Percentiles rank a stretch among this genome's conserved stretches.
Conservation (phyloP, 2,797 vertebrate species). For the Rhinoraja longicauda region DNA sequence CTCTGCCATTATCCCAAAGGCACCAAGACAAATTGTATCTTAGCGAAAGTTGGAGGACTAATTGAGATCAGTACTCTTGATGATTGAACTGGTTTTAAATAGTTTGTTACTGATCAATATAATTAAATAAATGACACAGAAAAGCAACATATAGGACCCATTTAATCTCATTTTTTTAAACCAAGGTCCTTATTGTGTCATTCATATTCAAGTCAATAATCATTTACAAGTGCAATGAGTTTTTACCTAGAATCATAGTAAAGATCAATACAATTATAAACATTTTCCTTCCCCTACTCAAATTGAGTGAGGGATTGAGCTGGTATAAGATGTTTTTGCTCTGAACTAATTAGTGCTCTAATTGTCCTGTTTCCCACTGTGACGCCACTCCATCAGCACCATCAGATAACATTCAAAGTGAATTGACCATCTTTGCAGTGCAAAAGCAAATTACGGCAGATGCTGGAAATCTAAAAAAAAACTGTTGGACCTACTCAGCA, state of each 20-base stretch:
- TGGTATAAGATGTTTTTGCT: not conserved
- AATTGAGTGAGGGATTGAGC: not conserved
- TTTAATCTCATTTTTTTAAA: conserved; percentile 18
- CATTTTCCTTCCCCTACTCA: not conserved
- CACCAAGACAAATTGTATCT: not conserved
- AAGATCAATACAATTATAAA: not conserved
- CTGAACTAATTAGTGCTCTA: not conserved
- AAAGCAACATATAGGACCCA: not conserved
- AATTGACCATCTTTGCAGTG: not conserved
- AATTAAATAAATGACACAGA: not conserved
- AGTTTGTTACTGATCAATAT: not conserved
- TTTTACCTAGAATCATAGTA: not conserved
- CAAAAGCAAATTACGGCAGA: no score
- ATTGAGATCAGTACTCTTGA: not conserved
- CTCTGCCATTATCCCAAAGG: not conserved
- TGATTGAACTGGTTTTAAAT: not conserved
- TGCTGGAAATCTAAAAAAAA: no score
- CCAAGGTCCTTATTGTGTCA: conserved; percentile 19
- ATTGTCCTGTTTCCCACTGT: not conserved
- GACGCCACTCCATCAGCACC: not conserved
- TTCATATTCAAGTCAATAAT: conserved; percentile 19
- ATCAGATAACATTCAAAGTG: not conserved
- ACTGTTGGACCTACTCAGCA: no score
- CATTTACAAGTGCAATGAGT: not conserved
- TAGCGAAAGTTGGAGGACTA: not conserved